Evolutionary conservation across 2,797 vertebrate genomes (phyloP), one percentile per base, ranked within the genome.

Genomic region (Crocodylus rhombifer): DNA sequence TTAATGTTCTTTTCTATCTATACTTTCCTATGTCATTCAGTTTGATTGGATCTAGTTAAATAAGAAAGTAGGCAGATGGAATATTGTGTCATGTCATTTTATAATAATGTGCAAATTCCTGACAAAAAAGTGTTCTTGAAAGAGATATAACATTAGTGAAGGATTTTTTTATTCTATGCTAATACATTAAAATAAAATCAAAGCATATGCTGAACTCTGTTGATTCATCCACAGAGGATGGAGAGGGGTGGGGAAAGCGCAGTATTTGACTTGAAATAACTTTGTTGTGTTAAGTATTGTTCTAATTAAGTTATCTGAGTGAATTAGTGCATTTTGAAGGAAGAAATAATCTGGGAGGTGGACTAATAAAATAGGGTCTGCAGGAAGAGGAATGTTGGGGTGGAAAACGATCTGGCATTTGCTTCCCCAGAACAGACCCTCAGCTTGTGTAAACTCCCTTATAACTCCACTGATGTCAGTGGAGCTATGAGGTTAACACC

Each of bases 21-120:
- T 74, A 25, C 84, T 26, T 88, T 94, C 79, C 33, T 8, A 11
- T 88, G 26, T 92, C 77, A 82, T 93, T 88, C 74, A 89, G 8
- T 82, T 75, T 87, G 84, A 92, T 64, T 76, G 61, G 92, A 84
- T 77, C 63, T 36, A 80, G 30, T 30, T 93, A 87, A 92, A 8
- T 91, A 73, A 80, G 36, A 88, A 89, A 85, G 60, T 18, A 91
- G 25, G 30, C 88, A 71, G 33, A 12, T 87, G 82, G 71, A 89
- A 56, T 6, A 56, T 4, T 64, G 9, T 74, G 23, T 80, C 30
- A 79, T 36, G 76, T 57, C n/a, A 36, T 84, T 21, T 83, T 87
- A 89, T 75, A 56, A 65, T 67, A 15, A 14, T 81, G 13, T 79
- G 15, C 69, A 90, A 85, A 85, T 94, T 91, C 20, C 26, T 71